phyloP scores from a whole-genome alignment of 1,140 invertebrate genomes.

The Chironomus tepperi region DNA sequence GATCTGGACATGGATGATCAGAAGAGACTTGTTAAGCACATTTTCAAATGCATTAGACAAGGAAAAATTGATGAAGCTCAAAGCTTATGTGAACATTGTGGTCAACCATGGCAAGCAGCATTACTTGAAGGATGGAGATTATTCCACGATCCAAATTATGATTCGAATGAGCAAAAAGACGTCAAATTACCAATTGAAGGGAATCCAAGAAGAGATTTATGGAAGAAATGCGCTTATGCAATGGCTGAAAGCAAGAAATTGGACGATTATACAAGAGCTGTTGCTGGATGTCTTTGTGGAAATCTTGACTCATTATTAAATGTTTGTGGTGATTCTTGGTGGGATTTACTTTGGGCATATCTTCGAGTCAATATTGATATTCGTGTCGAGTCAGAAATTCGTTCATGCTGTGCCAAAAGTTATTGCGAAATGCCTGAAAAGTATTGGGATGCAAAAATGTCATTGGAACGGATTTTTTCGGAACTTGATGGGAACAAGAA shows the following conservation, averaged over 20 bases:
- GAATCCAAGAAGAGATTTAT: slow-evolving; percentile 79
- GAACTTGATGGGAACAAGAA: slow-evolving; percentile 50
- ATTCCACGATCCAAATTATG: slow-evolving; percentile 71
- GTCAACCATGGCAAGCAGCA: slow-evolving; percentile 83
- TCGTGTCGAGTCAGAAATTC: slow-evolving; percentile 62
- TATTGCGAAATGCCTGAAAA: slow-evolving; percentile 57
- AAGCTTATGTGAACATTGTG: slow-evolving; percentile 69
- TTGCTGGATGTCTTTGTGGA: slow-evolving; percentile 74
- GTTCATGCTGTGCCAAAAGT: slow-evolving; percentile 42
- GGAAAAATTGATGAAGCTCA: slow-evolving; percentile 79
- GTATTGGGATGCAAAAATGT: slow-evolving; percentile 69
- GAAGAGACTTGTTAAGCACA: slow-evolving; percentile 53
- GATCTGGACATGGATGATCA: slow-evolving; percentile 87
- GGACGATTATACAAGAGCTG: slow-evolving; percentile 54
- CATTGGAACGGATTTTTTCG: slow-evolving; percentile 62
- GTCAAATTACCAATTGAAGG: slow-evolving; percentile 60
- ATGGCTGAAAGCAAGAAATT: slow-evolving; percentile 48
- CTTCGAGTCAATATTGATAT: slow-evolving; percentile 74
- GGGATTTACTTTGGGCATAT: slow-evolving; percentile 86
- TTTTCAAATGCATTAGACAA: slow-evolving; percentile 74
- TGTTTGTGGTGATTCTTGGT: slow-evolving; percentile 66
- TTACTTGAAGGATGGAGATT: slow-evolving; percentile 83
- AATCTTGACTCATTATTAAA: slow-evolving; percentile 65
- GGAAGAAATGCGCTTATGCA: slow-evolving; percentile 78
- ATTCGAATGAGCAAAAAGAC: slow-evolving; percentile 34